Percentiles rank a stretch among this genome's conserved stretches.
These are phyloP conservation scores for Drosophila lacteicornis DNA, from an alignment of 1,140 invertebrate genomes.

Conservation along the genomic window DNA sequence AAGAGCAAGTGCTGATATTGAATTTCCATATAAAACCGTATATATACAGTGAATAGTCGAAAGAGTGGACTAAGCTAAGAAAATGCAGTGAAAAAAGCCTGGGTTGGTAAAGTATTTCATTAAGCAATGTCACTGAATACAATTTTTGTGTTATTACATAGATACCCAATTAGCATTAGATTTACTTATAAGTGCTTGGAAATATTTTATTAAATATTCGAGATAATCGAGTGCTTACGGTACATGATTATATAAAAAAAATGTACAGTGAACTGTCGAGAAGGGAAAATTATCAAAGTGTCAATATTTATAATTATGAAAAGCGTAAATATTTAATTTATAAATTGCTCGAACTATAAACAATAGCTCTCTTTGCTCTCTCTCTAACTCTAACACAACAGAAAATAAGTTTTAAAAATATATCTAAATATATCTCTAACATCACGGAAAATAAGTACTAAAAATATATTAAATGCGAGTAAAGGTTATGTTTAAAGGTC, in stretches of 20 bases:
- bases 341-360: neutral
- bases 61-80: neutral
- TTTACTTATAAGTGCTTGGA: neutral
- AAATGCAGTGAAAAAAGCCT: neutral
- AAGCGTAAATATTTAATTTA: neutral
- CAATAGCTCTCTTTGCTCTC: neutral
- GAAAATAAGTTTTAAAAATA: neutral
- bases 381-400: too few species aligned
- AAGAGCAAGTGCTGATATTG: conserved; percentile 26
- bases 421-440: neutral
- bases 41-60: conserved; percentile 4
- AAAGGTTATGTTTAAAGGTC: too few species aligned
- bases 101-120: too few species aligned
- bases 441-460: neutral
- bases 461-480: neutral
- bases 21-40: neutral
- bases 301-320: neutral
- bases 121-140: too few species aligned
- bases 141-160: too few species aligned
- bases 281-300: neutral
- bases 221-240: neutral
- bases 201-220: neutral
- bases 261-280: neutral
- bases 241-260: neutral
- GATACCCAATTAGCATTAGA: neutral